Percentiles rank a stretch among this genome's conserved stretches.
phyloP scores from a whole-genome alignment of 2,113 vertebrate species.

The Cephalopholis sonnerati region DNA sequence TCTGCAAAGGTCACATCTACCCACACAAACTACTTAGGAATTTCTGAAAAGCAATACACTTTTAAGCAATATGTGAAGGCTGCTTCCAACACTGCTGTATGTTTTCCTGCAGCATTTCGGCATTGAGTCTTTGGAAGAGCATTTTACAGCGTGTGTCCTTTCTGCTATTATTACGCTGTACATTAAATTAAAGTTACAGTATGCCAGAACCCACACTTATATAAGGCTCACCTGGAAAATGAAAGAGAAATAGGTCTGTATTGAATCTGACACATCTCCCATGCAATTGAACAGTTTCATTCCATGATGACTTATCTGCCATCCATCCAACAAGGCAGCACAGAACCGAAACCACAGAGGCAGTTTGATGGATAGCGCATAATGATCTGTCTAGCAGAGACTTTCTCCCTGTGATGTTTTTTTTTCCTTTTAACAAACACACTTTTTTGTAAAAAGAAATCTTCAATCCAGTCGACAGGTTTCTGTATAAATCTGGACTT shows the following conservation, averaged over 20 bases:
- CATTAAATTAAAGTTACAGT: background rate
- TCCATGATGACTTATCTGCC: background rate
- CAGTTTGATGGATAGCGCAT: conserved; percentile 16
- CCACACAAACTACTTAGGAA: conserved; percentile 32
- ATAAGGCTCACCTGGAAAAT: no score
- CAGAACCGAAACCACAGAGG: background rate
- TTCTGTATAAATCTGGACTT: conserved; percentile 67
- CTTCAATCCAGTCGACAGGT: conserved; percentile 50
- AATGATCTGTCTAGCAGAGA: background rate
- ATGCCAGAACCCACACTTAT: background rate
- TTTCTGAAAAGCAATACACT: conserved; percentile 44
- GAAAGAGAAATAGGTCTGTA: background rate
- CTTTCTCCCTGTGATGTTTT: background rate
- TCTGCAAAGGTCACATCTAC: conserved; percentile 68
- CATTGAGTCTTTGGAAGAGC: background rate
- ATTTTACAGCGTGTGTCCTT: background rate
- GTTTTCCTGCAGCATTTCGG: background rate
- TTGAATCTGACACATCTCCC: background rate
- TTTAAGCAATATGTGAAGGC: conserved; percentile 22
- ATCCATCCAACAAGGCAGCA: background rate
- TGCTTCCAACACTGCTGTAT: background rate
- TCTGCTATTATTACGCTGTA: background rate
- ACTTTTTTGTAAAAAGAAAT: conserved; percentile 21
- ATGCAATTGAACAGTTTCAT: background rate
- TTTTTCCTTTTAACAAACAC: background rate